Percentiles rank a stretch among this genome's conserved stretches.
Evolutionary conservation across 2,797 vertebrate species (phyloP).

Genomic region (Vireo griseus): DNA sequence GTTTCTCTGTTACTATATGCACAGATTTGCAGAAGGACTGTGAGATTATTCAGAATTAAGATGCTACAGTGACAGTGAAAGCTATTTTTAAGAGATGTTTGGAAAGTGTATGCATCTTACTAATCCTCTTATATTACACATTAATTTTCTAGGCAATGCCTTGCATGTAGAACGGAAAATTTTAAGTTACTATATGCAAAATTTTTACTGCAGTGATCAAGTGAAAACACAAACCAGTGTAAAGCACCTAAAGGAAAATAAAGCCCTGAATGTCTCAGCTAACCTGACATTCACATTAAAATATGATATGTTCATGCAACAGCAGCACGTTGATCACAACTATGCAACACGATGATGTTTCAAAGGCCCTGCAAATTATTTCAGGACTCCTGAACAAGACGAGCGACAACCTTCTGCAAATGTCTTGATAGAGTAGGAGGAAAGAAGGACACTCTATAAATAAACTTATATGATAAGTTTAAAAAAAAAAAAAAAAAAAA

Average conservation of each 20-base stretch:
- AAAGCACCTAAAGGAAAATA: not conserved
- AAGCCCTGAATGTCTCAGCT: not conserved
- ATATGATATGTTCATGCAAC: constrained; percentile 8
- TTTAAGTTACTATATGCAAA: not conserved
- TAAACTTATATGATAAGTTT: constrained; percentile 2
- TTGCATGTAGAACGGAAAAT: not conserved
- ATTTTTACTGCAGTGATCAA: not conserved
- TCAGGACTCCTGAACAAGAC: constrained; percentile 29
- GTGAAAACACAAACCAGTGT: not conserved
- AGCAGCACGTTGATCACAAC: constrained; percentile 48
- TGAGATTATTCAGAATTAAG: constrained; percentile 44
- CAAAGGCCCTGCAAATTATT: constrained; percentile 64
- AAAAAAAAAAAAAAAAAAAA: not conserved
- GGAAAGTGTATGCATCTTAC: not conserved
- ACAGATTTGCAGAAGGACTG: not conserved
- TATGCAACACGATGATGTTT: constrained; percentile 56
- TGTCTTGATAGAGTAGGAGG: constrained; percentile 42
- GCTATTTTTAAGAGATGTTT: constrained; percentile 31
- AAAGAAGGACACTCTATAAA: constrained; percentile 56
- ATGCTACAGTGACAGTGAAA: not conserved
- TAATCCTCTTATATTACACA: not conserved
- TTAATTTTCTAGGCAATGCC: not conserved
- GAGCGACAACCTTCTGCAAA: constrained; percentile 43
- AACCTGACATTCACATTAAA: constrained; percentile 32
- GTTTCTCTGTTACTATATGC: constrained; percentile 15